phyloP scores from a whole-genome alignment of 2,113 vertebrate genomes.

The Mystacornis crossleyi region DNA sequence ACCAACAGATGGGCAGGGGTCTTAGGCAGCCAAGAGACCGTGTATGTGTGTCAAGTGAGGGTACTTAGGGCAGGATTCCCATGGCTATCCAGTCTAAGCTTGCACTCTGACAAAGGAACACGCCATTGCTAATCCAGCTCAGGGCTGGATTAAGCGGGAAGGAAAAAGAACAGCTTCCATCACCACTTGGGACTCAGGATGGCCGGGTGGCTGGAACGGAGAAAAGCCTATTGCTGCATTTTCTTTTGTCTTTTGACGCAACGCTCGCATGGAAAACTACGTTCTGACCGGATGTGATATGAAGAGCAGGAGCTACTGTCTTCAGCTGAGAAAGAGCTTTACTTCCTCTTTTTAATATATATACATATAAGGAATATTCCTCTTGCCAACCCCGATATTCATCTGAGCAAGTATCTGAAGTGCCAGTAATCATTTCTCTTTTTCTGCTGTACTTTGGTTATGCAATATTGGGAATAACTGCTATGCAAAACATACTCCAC shows the following conservation, averaged over 20 bases:
- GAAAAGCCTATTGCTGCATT: neutral
- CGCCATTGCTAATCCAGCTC: constrained; percentile 38
- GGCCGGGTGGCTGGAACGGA: neutral
- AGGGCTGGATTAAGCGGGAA: constrained; percentile 11
- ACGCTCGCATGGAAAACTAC: fast-evolving
- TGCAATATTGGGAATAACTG: neutral
- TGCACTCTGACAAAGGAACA: constrained; percentile 23
- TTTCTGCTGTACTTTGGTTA: neutral
- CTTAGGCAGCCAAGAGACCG: constrained; percentile 56
- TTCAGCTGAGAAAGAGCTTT: neutral
- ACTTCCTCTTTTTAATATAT: neutral
- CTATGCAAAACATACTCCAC: neutral
- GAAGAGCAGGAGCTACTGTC: neutral
- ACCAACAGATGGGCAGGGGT: constrained; percentile 65
- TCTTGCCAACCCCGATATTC: neutral
- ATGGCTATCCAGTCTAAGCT: constrained; percentile 20
- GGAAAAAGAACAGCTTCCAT: constrained; percentile 28
- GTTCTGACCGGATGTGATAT: fast-evolving
- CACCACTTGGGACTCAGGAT: neutral
- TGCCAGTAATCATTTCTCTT: neutral
- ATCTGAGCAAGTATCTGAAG: neutral
- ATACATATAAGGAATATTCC: neutral
- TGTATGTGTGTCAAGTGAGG: constrained; percentile 49
- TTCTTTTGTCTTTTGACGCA: neutral
- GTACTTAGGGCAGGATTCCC: constrained; percentile 62